Base-by-base conservation (phyloP, 1,140 invertebrate species). In the Grapholita molesta region DNA sequence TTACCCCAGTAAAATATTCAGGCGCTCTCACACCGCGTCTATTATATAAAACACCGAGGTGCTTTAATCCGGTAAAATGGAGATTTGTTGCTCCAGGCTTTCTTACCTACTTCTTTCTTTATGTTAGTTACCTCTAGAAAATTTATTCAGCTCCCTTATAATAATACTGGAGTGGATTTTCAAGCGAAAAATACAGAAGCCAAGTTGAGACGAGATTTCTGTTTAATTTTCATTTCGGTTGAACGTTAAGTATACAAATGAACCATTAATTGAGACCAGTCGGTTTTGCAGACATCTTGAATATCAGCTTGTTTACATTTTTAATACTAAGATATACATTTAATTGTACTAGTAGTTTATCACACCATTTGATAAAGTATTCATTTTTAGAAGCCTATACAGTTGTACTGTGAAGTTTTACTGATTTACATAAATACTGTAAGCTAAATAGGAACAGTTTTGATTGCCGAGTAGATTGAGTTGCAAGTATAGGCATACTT, bases 61-160 rank as follows among this genome's bases (percentile, higher is more conserved):
- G 80, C 76, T 85, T 83, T 88, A 88, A 86, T 88, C 84, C 84
- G 70, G 74, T 75, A 81, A 82, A 88, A 88, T 88, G 79, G 78
- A 85, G 83, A 86, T 86, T 87, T 88, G 82, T 86, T 78, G 80
- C 84, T 77, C 68, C 68, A 70, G 75, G 79, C 79, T 67, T 72
- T 72, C 75, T 79, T 82, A 83, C 75, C 82, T 82, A 83, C 75
- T 84, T 82, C 75, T 83, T 84, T 83, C 80, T 87, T 84, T 82
- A 80, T 78, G 76, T 78, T 80, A 82, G 79, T 81, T 83, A 82
- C 72, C 77, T 79, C 70, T 72, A 80, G 70, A 73, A 82, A 86
- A 83, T 75, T 74, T 78, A 80, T 75, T 73, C 74, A 73, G 71
- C 71, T 75, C 68, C 64, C 69, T 67, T 72, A 71, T 72, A 74